phyloP scores from a whole-genome alignment of 2,797 vertebrate genomes.

The Poecilia gillii region DNA sequence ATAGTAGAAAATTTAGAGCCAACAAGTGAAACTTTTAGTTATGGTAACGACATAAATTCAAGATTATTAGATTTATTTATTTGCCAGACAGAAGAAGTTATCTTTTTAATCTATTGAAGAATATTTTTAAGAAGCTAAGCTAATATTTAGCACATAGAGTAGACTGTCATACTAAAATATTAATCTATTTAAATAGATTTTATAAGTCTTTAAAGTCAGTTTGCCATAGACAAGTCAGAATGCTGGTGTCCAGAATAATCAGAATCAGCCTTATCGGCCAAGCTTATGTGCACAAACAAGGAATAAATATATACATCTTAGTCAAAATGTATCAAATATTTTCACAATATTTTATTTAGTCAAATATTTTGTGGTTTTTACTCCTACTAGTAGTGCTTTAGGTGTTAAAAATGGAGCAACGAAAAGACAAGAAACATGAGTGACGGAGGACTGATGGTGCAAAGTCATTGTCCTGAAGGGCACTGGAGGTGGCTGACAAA shows the following conservation, averaged over 20 bases:
- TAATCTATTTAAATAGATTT: background rate
- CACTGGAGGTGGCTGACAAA: conserved; percentile 37
- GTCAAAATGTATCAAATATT: no score
- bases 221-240: background rate
- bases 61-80: background rate
- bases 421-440: conserved; percentile 22
- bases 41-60: background rate
- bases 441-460: conserved; percentile 3
- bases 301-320: no score
- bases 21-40: background rate
- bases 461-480: conserved; percentile 59
- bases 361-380: background rate
- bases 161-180: background rate
- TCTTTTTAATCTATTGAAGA: background rate
- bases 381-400: background rate
- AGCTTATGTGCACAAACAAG: background rate
- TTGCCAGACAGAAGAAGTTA: background rate
- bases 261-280: background rate
- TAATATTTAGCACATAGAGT: background rate
- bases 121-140: background rate
- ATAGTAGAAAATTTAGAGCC: background rate
- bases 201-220: background rate
- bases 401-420: background rate
- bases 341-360: no score
- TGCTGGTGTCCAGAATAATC: background rate